phyloP scores from a whole-genome alignment of 2,888 invertebrate genomes.

The Drosophila leonis region DNA sequence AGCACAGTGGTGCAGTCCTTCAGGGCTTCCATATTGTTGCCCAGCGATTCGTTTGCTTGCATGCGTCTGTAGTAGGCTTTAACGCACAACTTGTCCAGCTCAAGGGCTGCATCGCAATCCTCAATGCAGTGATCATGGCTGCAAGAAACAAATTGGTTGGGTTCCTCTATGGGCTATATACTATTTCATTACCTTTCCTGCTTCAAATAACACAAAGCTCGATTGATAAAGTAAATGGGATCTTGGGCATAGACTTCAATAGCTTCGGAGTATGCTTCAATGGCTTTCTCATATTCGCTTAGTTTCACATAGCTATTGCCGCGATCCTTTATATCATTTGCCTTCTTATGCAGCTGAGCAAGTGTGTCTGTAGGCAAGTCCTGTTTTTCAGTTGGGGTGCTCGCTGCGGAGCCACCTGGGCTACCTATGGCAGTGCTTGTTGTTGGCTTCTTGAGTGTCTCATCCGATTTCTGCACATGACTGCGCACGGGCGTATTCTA shows the following conservation, averaged over 20 bases:
- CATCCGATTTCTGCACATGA: constrained; percentile 34
- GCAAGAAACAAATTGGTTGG: background rate
- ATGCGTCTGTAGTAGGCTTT: constrained; percentile 95
- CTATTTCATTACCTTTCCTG: constrained; percentile 88
- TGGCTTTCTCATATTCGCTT: constrained; percentile 94
- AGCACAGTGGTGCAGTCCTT: constrained; percentile 90
- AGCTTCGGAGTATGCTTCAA: constrained; percentile 94
- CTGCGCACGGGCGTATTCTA: constrained; percentile 71
- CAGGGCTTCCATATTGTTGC: constrained; percentile 90
- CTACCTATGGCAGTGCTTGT: constrained; percentile 17
- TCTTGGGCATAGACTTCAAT: constrained; percentile 92
- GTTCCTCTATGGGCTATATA: no score
- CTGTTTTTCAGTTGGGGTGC: constrained; percentile 73
- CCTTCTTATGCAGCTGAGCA: constrained; percentile 74
- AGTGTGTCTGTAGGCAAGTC: constrained; percentile 63
- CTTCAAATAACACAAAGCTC: constrained; percentile 94
- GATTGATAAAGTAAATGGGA: constrained; percentile 93
- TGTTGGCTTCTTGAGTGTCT: constrained; percentile 7
- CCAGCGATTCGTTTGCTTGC: constrained; percentile 90
- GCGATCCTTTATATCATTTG: constrained; percentile 85
- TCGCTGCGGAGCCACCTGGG: constrained; percentile 46
- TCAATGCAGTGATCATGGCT: constrained; percentile 84
- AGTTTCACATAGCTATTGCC: constrained; percentile 93
- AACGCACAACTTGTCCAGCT: constrained; percentile 91
- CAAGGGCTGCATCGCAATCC: constrained; percentile 93